These are phyloP conservation scores for Lagenorhynchus albirostris DNA, from an alignment of 2,113 vertebrate genomes.

Conservation along the genomic window DNA sequence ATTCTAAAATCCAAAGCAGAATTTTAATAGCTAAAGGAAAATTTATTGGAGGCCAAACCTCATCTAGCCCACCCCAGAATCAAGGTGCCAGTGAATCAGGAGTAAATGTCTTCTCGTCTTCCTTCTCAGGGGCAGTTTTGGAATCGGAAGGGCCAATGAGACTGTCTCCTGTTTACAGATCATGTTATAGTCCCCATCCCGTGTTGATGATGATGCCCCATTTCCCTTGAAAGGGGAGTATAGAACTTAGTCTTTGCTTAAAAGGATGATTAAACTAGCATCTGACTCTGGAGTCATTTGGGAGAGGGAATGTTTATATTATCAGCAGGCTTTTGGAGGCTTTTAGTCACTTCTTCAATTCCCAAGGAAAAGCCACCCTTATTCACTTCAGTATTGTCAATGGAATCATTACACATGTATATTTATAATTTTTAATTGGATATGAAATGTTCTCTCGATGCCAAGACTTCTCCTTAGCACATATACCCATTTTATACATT, in stretches of 20 bases:
- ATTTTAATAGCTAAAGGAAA: neutral
- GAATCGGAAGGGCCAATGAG: neutral
- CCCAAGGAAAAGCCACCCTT: neutral
- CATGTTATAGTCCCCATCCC: neutral
- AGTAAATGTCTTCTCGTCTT: neutral
- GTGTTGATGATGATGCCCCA: neutral
- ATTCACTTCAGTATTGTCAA: neutral
- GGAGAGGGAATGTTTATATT: neutral
- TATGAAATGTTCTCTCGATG: neutral
- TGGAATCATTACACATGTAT: neutral
- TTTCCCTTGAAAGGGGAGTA: neutral
- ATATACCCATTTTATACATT: neutral
- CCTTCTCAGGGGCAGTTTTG: neutral
- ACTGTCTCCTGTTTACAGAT: neutral
- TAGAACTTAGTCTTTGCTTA: neutral
- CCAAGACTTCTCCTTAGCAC: neutral
- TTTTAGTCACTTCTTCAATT: neutral
- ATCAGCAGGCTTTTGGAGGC: neutral
- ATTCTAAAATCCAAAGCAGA: constrained; percentile 15
- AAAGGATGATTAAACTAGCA: neutral
- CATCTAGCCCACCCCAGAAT: neutral
- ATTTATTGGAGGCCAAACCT: neutral
- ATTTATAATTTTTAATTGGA: neutral
- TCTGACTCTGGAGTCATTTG: neutral
- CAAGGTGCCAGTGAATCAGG: neutral